These are phyloP conservation scores for Pseudochaenichthys georgianus DNA, from an alignment of 2,797 vertebrate species.

Conservation along the genomic window DNA sequence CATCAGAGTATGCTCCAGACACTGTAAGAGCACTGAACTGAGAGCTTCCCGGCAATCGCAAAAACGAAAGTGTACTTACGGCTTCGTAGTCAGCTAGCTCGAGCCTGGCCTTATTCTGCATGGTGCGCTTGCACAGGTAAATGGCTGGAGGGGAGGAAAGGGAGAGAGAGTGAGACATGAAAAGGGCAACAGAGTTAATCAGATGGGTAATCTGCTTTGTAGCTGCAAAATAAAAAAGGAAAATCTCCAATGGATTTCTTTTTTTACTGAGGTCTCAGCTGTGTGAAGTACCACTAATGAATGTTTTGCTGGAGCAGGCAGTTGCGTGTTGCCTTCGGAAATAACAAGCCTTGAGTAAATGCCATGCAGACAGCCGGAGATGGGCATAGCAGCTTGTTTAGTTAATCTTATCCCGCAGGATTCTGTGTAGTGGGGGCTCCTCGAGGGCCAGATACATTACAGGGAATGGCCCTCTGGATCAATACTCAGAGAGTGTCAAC, in stretches of 20 bases:
- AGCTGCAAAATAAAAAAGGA: conserved; percentile 20
- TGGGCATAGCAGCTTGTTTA: conserved; percentile 42
- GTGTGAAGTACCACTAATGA: conserved; percentile 57
- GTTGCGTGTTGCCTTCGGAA: conserved; percentile 38
- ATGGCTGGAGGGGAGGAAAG: conserved; percentile 85
- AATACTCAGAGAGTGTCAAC: conserved; percentile 54
- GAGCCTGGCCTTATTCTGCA: conserved; percentile 98
- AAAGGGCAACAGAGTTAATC: conserved; percentile 27
- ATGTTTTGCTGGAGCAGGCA: conserved; percentile 32
- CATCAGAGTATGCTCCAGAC: conserved; percentile 27
- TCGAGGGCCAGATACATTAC: conserved; percentile 53
- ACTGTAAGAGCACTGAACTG: conserved; percentile 1
- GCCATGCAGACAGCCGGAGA: conserved; percentile 38
- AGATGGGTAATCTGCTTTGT: conserved; percentile 22
- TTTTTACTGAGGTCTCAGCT: conserved; percentile 33
- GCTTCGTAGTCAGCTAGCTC: conserved; percentile 97
- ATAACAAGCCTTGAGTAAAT: conserved; percentile 57
- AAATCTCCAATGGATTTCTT: conserved; percentile 10
- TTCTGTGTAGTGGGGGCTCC: conserved; percentile 31
- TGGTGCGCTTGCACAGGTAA: conserved; percentile 98
- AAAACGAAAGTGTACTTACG: conserved; percentile 84
- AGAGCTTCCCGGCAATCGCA: conserved; percentile 20
- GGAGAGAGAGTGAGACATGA: conserved; percentile 33
- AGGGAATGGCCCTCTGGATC: conserved; percentile 57
- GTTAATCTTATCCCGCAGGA: conserved; percentile 52